A percentile compares a stretch with the other conserved stretches of the same genome.
phyloP scores from a whole-genome alignment of 2,797 vertebrate species.

The Mus spretus region DNA sequence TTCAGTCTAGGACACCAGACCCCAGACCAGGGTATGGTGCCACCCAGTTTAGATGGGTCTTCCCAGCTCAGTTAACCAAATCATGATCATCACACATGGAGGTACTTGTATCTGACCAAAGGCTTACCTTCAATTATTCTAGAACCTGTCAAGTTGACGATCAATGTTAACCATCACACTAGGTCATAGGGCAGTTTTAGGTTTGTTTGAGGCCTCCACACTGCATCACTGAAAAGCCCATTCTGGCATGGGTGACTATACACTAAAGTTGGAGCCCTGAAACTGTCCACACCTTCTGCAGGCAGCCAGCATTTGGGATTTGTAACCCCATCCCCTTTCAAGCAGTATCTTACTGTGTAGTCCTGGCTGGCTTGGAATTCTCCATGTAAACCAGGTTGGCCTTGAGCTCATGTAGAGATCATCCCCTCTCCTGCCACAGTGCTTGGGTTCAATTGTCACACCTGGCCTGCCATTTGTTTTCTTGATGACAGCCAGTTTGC shows the following conservation, averaged over 20 bases:
- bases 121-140: background rate
- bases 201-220: background rate
- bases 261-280: background rate
- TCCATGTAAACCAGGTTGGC: background rate
- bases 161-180: background rate
- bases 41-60: background rate
- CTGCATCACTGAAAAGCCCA: background rate
- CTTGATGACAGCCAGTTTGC: background rate
- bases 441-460: background rate
- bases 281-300: background rate
- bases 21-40: background rate
- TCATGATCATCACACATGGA: background rate
- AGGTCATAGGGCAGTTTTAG: background rate
- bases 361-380: background rate
- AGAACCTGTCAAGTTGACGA: background rate
- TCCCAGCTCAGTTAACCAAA: background rate
- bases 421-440: background rate
- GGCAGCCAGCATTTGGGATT: background rate
- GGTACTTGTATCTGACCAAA: background rate
- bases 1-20: background rate
- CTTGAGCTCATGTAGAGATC: background rate
- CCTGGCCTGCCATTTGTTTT: background rate
- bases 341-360: background rate
- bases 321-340: background rate
- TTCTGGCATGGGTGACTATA: background rate